These are phyloP conservation scores for Falco naumanni DNA, from an alignment of 2,797 vertebrate species.

Conservation along the genomic window DNA sequence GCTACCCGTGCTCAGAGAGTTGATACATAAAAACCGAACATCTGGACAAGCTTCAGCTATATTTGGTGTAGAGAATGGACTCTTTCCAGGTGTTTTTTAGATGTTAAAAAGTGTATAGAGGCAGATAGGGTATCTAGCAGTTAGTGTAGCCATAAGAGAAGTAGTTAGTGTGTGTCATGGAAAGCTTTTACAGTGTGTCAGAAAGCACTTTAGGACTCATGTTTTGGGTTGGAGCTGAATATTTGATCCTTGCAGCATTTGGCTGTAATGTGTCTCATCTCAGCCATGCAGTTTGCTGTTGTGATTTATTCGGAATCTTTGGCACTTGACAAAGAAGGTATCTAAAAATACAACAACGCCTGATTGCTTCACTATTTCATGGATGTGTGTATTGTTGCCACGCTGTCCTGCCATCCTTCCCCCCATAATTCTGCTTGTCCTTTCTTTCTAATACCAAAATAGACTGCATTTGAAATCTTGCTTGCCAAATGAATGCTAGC, in stretches of 20 bases:
- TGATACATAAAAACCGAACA: not conserved
- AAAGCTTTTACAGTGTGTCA: conserved; percentile 34
- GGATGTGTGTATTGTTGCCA: not conserved
- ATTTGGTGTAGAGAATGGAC: not conserved
- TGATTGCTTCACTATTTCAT: conserved; percentile 38
- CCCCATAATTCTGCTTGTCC: not conserved
- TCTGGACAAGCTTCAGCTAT: not conserved
- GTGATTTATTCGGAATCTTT: conserved; percentile 48
- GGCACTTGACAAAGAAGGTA: conserved; percentile 37
- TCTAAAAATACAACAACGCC: conserved; percentile 35
- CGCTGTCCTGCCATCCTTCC: not conserved
- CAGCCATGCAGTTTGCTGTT: conserved; percentile 34
- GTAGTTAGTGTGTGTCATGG: not conserved
- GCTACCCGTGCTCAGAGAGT: not conserved
- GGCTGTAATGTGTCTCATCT: conserved; percentile 36
- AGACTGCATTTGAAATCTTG: not conserved
- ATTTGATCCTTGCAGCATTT: conserved; percentile 19
- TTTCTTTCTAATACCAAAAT: not conserved
- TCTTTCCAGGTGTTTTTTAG: not conserved
- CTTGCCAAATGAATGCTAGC: not conserved
- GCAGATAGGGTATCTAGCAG: not conserved
- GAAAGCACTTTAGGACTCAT: not conserved
- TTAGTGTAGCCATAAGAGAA: not conserved
- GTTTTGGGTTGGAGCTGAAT: conserved; percentile 30
- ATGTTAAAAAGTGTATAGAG: not conserved